phyloP scores from a whole-genome alignment of 2,113 vertebrate genomes.

The Petroica traversi region DNA sequence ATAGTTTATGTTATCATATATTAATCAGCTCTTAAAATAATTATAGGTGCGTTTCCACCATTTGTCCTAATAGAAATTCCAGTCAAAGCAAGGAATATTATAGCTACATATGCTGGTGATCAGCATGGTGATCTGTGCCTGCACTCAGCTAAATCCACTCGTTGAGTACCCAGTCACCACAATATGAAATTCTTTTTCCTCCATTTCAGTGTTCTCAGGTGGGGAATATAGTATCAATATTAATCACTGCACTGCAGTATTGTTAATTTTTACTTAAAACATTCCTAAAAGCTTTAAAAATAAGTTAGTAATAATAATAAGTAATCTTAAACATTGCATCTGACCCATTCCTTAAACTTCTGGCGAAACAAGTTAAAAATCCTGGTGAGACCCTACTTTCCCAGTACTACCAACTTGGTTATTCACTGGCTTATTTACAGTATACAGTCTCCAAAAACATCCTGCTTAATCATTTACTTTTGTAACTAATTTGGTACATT shows the following conservation, averaged over 20 bases:
- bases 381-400: neutral
- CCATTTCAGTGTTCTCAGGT: neutral
- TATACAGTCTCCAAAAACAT: neutral
- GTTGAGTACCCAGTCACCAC: rapidly evolving
- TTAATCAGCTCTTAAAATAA: neutral
- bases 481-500: neutral
- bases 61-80: neutral
- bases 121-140: neutral
- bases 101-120: neutral
- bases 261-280: neutral
- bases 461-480: neutral
- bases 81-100: neutral
- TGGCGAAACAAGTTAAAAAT: neutral
- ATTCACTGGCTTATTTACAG: neutral
- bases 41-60: neutral
- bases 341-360: neutral
- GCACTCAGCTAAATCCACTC: neutral
- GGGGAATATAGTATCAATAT: neutral
- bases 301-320: neutral
- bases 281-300: neutral
- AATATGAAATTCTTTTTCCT: neutral
- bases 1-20: neutral
- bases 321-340: neutral
- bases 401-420: neutral
- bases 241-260: neutral